Base-by-base conservation (phyloP, 2,888 invertebrate species). In the Corythucha ciliata region DNA sequence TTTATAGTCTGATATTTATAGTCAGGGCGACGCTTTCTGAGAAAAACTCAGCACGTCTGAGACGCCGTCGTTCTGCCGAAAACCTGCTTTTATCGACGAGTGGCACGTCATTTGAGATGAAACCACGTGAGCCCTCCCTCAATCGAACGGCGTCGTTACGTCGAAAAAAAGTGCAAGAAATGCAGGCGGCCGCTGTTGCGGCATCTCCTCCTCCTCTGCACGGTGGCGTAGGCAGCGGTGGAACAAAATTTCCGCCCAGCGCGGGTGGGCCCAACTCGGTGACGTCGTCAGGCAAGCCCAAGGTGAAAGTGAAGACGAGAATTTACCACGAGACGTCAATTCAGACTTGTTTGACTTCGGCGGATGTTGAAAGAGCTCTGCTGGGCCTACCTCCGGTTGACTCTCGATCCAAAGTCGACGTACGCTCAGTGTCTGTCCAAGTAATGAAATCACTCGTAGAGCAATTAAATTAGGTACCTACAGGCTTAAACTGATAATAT, bases 321-420 rank as follows among this genome's bases (percentile, higher is more conserved):
- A 88, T 89, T 58, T 88, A 84, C 66, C 86, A 87, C 59, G 89
- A 89, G 68, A 82, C 76, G 27, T 74, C 77, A 41, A 75, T 78
- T 12, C 89, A 89, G 67, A 89, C 89, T 1, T 82, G 81, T 21
- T 68, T 89, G 45, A 76, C 83, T 1, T 77, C 80, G 48, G 68
- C 70, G 2, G 88, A 88, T 63, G 72, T 88, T 21, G 82, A 83
- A 57, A 78, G 79, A 16, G 81, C 80, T 4, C 70, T 87, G 46
- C 75, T 77, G 1, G 85, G 85, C 1, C 67, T 76, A 46, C 24
- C 53, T 44, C 49, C 41, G 16, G 20, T 24, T 6, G 49, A 49
- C 14, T 24, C 42, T 32, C 49, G 42, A 18, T 32, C 41, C 14
- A 40, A 52, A 33, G 68, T 70, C 0, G 76, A 78, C 32, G 75